Evolutionary conservation across 2,888 invertebrate genomes (phyloP).

Genomic region (Cryptocheilus praepositus): DNA sequence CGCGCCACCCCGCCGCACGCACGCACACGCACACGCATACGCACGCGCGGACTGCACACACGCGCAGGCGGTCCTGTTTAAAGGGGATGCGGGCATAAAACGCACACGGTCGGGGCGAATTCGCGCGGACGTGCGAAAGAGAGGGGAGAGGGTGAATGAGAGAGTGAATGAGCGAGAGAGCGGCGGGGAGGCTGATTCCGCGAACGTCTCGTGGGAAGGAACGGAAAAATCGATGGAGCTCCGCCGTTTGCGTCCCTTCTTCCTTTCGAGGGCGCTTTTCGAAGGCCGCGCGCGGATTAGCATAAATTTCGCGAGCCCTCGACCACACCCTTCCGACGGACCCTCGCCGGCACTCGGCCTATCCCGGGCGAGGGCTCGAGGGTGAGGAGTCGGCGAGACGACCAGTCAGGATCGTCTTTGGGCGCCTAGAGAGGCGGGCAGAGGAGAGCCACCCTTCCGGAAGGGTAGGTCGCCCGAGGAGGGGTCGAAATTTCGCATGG

Average conservation of each 20-base stretch:
- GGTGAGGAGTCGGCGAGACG: constrained; percentile 29
- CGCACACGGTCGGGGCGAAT: background rate
- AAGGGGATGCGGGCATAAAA: constrained; percentile 1
- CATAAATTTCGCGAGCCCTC: constrained; percentile 56
- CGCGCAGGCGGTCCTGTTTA: background rate
- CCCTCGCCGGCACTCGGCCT: constrained; percentile 42
- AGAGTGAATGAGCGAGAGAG: background rate
- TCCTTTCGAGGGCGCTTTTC: constrained; percentile 39
- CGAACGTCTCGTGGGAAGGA: constrained; percentile 10
- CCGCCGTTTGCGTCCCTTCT: constrained; percentile 42
- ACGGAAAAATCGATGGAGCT: constrained; percentile 72
- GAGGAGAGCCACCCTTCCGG: constrained; percentile 40
- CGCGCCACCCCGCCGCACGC: no score
- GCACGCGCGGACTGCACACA: constrained; percentile 15
- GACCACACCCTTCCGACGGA: constrained; percentile 60
- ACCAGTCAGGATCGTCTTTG: constrained; percentile 56
- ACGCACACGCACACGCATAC: no score
- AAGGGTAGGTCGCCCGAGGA: constrained; percentile 21
- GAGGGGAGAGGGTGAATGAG: background rate
- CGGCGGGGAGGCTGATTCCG: background rate
- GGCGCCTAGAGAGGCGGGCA: constrained; percentile 46
- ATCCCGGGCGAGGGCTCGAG: constrained; percentile 38
- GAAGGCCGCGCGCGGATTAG: constrained; percentile 53
- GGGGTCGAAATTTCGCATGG: constrained; percentile 43
- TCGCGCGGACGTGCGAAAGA: background rate